Evolutionary conservation across 2,888 invertebrate genomes (phyloP).

Genomic region (Netelia fuscicornis): DNA sequence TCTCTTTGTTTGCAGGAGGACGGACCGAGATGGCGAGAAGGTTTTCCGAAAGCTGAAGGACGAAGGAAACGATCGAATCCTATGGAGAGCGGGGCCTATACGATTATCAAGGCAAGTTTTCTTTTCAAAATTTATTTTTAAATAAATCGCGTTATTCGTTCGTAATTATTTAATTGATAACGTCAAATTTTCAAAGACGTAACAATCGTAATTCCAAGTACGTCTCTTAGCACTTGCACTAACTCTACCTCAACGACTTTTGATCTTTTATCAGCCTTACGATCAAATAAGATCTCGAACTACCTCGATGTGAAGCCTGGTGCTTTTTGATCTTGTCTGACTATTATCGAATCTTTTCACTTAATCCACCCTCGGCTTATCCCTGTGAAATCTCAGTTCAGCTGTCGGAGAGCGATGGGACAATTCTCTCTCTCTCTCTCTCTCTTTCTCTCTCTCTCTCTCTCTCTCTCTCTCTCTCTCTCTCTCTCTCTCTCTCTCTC

Average conservation of each 20-base stretch:
- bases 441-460: too few species aligned
- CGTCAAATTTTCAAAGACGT: constrained; percentile 31
- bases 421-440: not conserved
- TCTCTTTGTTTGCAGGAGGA: constrained; percentile 74
- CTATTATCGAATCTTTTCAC: constrained; percentile 52
- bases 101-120: constrained; percentile 82
- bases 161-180: not conserved
- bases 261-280: constrained; percentile 13
- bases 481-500: too few species aligned
- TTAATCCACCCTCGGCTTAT: constrained; percentile 10
- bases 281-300: constrained; percentile 22
- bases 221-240: not conserved
- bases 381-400: not conserved
- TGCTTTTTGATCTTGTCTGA: constrained; percentile 26
- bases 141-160: not conserved
- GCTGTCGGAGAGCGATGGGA: not conserved
- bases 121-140: not conserved
- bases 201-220: constrained; percentile 14
- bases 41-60: constrained; percentile 67
- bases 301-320: constrained; percentile 9
- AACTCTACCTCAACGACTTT: not conserved
- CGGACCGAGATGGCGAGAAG: constrained; percentile 74
- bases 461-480: too few species aligned
- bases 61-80: constrained; percentile 76
- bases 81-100: constrained; percentile 83